Evolutionary conservation across 2,113 vertebrate genomes (phyloP).

Genomic region (Hydrochoerus hydrochaeris): DNA sequence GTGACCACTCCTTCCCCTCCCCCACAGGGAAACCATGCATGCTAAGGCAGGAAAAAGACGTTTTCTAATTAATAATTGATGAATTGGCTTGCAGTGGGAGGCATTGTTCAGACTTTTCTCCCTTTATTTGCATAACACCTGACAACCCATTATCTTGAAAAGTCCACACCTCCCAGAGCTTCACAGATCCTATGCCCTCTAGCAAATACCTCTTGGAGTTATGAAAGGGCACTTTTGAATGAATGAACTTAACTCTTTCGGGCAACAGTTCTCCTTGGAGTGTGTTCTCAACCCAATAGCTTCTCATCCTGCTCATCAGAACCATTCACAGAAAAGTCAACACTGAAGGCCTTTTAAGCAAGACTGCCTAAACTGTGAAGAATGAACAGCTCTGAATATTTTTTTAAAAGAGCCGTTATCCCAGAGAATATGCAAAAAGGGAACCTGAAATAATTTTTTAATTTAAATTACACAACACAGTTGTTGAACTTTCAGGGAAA

Average conservation of each 20-base stretch:
- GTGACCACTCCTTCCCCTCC: neutral
- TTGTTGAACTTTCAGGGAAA: conserved; percentile 3
- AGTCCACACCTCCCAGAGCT: conserved; percentile 4
- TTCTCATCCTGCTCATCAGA: conserved; percentile 34
- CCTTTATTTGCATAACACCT: conserved; percentile 45
- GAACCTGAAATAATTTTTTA: neutral
- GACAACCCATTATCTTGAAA: conserved; percentile 56
- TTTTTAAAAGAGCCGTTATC: neutral
- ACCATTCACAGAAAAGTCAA: conserved; percentile 55
- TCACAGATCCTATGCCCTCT: neutral
- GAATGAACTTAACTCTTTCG: conserved; percentile 71
- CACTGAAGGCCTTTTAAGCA: conserved; percentile 1
- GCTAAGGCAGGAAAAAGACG: neutral
- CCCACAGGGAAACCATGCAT: conserved; percentile 52
- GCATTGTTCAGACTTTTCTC: neutral
- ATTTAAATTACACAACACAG: neutral
- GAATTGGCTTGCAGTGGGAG: neutral
- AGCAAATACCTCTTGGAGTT: conserved; percentile 48
- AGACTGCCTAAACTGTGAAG: neutral
- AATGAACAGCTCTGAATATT: neutral
- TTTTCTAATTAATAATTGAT: neutral
- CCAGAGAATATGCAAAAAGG: neutral
- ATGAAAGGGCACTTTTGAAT: conserved; percentile 59
- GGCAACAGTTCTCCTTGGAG: neutral
- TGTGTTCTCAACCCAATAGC: conserved; percentile 38